Evolutionary conservation across 2,888 invertebrate genomes (phyloP), one percentile per base, ranked within the genome.

Genomic region (Trissolcus japonicus): DNA sequence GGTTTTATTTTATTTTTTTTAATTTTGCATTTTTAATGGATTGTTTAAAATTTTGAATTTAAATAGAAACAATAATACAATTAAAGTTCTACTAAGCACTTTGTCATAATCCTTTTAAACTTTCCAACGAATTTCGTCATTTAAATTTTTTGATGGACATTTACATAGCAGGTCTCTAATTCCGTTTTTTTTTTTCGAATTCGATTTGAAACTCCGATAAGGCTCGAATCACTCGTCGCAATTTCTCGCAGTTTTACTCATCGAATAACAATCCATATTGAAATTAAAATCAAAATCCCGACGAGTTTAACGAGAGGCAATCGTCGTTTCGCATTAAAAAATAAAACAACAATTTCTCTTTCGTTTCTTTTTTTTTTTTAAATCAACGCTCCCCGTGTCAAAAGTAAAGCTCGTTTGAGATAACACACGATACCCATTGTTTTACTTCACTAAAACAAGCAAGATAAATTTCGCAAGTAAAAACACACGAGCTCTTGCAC

Each of bases 221-320:
- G 21, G 17, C 17, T 21, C 17, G 17, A 19, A 51, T 51, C 16
- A 51, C 14, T 19, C 51, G 17, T 19, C 11, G 19, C 51, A 19
- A 51, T 51, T 51, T 19, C 17, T 21, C 11, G 51, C 51, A 51
- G 19, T 51, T 51, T 51, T 17, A 51, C 21, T 19, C 19, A 51
- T 51, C 51, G 19, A 17, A 51, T 40, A 40, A 55, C 35, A 40
- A 55, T 55, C 16, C 40, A 40, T 55, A 55, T 40, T 35, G 40
- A 40, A 35, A 55, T 55, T 55, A 16, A 40, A 55, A 40, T 55
- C 25, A 16, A 35, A 35, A 40, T 57, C 19, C 21, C n/a, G 17
- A 57, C 13, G 19, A 51, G 17, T 51, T 19, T 51, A 19, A 19
- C 51, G 19, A 51, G 16, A 6, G 9, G 11, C 51, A 19, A 51